A percentile compares a stretch with the other conserved stretches of the same genome.
These are phyloP conservation scores for Leptodactylus fuscus DNA, from an alignment of 2,113 vertebrate species.

Conservation along the genomic window DNA sequence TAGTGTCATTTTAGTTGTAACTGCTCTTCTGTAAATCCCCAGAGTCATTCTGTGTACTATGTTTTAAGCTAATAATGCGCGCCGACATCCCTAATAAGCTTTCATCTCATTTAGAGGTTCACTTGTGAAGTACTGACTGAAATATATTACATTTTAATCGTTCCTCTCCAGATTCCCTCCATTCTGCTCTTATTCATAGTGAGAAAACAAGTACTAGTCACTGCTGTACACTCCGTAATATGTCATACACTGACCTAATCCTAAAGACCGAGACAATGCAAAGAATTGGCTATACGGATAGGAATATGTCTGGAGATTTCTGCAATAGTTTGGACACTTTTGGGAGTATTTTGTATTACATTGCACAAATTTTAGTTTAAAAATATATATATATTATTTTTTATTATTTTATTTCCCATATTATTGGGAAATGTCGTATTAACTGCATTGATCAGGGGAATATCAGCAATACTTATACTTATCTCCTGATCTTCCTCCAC, in stretches of 20 bases:
- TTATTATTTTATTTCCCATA: too few species aligned
- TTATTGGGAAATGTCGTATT: too few species aligned
- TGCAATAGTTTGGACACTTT: too few species aligned
- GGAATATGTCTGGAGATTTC: not conserved
- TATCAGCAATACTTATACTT: too few species aligned
- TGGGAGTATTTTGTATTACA: too few species aligned
- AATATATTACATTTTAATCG: slow-evolving; percentile 29
- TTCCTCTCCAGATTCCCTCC: not conserved
- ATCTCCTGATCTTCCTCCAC: too few species aligned
- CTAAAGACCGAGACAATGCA: not conserved
- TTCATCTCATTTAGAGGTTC: slow-evolving; percentile 18
- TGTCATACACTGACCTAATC: not conserved
- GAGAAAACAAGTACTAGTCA: not conserved
- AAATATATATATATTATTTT: too few species aligned
- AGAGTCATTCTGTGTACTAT: slow-evolving; percentile 4
- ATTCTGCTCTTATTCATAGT: not conserved
- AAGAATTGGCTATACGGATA: not conserved
- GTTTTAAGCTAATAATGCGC: slow-evolving; percentile 24
- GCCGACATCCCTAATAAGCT: slow-evolving; percentile 18
- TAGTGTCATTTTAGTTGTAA: not conserved
- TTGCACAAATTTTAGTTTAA: too few species aligned
- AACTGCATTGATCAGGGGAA: too few species aligned
- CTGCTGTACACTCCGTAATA: not conserved
- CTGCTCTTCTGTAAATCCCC: slow-evolving; percentile 26
- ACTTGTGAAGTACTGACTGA: not conserved